Conservation (phyloP, 2,888 invertebrate species). For the Lasioglossum calceatum region DNA sequence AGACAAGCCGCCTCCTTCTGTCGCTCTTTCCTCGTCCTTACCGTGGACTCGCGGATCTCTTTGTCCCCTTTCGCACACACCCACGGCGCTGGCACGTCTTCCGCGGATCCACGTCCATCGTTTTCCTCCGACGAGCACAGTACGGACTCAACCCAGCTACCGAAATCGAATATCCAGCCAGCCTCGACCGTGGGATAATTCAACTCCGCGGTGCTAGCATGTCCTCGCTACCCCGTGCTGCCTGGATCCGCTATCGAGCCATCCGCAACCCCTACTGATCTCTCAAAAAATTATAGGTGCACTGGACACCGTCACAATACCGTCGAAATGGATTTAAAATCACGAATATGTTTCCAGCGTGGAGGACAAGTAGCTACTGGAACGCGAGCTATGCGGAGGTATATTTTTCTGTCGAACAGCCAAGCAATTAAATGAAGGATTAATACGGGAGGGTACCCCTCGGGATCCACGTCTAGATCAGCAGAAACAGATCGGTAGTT, state of each 20-base stretch:
- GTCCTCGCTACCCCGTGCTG: not conserved
- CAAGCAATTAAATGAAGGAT: not conserved
- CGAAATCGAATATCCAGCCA: slow-evolving; percentile 69
- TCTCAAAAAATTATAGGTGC: not conserved
- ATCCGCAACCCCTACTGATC: not conserved
- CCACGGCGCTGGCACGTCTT: slow-evolving; percentile 58
- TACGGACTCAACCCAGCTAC: slow-evolving; percentile 63
- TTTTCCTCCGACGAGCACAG: slow-evolving; percentile 58
- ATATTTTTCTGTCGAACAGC: not conserved
- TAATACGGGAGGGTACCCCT: not conserved
- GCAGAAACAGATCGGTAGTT: slow-evolving; percentile 28
- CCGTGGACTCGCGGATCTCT: slow-evolving; percentile 31
- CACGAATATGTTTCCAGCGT: not conserved
- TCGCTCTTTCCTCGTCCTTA: slow-evolving; percentile 15
- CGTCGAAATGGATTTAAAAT: not conserved
- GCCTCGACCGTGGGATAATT: slow-evolving; percentile 62
- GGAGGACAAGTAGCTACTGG: not conserved
- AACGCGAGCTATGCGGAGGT: not conserved
- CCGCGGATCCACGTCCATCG: slow-evolving; percentile 70
- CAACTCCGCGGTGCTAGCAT: not conserved
- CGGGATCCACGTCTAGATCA: slow-evolving; percentile 4
- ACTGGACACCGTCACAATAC: not conserved
- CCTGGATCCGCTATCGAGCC: not conserved
- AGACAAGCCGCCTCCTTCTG: slow-evolving; percentile 38
- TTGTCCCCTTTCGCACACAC: slow-evolving; percentile 65